These are phyloP conservation scores for Mesorhabditis sp. DNA, from an alignment of 2,888 invertebrate species.

Conservation along the genomic window DNA sequence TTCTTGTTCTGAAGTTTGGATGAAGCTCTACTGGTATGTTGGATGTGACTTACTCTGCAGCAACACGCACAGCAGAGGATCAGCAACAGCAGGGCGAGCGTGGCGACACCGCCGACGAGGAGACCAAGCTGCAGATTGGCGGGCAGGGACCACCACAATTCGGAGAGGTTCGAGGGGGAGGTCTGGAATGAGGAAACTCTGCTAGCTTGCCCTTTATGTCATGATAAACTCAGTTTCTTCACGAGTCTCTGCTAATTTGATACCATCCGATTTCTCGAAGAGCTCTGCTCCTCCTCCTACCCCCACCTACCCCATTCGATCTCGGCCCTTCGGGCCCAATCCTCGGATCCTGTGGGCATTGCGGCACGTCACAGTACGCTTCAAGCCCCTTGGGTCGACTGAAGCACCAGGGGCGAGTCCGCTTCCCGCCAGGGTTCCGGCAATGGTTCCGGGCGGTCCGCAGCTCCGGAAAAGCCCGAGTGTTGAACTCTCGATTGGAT, in stretches of 20 bases:
- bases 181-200: constrained; percentile 8
- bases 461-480: constrained; percentile 78
- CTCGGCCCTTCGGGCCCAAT: constrained; percentile 11
- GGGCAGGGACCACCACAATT: constrained; percentile 45
- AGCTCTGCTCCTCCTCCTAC: constrained; percentile 4
- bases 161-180: constrained; percentile 10
- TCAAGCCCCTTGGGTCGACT: constrained; percentile 64
- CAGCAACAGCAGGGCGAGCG: constrained; percentile 42
- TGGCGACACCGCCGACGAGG: constrained; percentile 40
- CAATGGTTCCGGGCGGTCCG: constrained; percentile 79
- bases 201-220: background rate
- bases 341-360: constrained; percentile 28
- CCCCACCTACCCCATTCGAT: background rate
- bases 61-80: constrained; percentile 52
- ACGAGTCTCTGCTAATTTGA: background rate
- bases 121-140: constrained; percentile 43
- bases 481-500: constrained; percentile 38
- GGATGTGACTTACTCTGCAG: constrained; percentile 31
- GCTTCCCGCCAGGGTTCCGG: constrained; percentile 71
- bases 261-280: too few relatives aligned
- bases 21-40: background rate
- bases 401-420: constrained; percentile 39
- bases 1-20: constrained; percentile 1
- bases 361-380: constrained; percentile 75
- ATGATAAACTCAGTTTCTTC: background rate